These are phyloP conservation scores for Oostethus manadensis DNA, from an alignment of 2,113 vertebrate genomes.

Conservation along the genomic window DNA sequence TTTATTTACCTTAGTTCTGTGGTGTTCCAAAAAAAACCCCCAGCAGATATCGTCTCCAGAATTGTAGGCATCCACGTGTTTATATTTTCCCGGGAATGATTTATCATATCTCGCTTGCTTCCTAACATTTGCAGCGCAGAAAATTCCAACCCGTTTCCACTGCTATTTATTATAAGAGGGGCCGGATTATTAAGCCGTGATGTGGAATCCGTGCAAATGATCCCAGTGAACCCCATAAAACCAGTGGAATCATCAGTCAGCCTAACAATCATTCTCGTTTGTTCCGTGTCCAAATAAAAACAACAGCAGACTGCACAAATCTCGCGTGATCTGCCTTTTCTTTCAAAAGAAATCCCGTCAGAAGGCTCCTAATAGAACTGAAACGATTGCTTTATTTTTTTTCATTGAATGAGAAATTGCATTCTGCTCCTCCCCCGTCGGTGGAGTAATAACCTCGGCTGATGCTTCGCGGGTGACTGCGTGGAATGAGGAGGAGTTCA, in stretches of 20 bases:
- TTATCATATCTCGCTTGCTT: neutral
- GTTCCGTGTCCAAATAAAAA: too few species aligned
- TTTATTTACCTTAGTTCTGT: too few species aligned
- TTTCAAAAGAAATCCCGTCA: constrained; percentile 86
- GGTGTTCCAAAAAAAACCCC: too few species aligned
- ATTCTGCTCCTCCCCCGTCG: constrained; percentile 83
- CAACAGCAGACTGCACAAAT: too few species aligned
- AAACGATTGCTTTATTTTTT: constrained; percentile 93
- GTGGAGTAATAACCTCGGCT: constrained; percentile 95
- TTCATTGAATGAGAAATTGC: constrained; percentile 98
- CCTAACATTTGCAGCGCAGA: neutral
- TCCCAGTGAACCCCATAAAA: constrained; percentile 84
- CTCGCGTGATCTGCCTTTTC: constrained; percentile 8
- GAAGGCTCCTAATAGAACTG: constrained; percentile 96
- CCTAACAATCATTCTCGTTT: constrained; percentile 58
- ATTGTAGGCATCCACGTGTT: too few species aligned
- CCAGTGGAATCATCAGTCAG: constrained; percentile 88
- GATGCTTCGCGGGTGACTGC: constrained; percentile 94
- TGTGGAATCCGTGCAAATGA: constrained; percentile 93
- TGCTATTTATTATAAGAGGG: constrained; percentile 83
- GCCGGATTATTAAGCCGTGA: constrained; percentile 90
- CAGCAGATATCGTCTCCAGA: too few species aligned
- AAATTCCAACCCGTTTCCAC: constrained; percentile 79
- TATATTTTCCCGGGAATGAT: neutral
- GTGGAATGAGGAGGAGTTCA: constrained; percentile 96